Base-by-base conservation (phyloP, 2,888 invertebrate species). In the Buathra laborator region DNA sequence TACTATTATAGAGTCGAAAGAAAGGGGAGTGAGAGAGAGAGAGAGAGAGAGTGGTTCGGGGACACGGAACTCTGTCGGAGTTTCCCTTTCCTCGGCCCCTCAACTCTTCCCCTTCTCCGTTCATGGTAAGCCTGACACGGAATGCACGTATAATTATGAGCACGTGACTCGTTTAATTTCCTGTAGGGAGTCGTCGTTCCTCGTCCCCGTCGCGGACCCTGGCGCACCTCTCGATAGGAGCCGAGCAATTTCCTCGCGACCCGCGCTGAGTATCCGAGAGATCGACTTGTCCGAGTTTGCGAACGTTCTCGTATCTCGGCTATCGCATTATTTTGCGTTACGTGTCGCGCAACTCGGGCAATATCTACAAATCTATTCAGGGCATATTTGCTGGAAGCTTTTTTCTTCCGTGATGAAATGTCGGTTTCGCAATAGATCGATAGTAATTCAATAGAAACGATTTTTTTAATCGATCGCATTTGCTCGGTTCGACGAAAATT, bases 141-240 rank as follows among this genome's bases (percentile, higher is more conserved):
- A 92, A 90, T 90, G 89, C 77, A 81, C 88, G 91, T 91, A 92
- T 92, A 92, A 92, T 92, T 92, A 92, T 90, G 89, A 90, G 88
- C 90, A 92, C 92, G 91, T 92, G 92, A 92, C 92, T 92, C 90
- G 90, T 91, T 92, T 92, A 92, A 92, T 92, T 92, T 92, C 91
- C 91, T 91, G 90, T 78, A 84, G 84, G 89, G 88, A 89, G 88
- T 88, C 87, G 79, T 74, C 70, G 53, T 81, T 84, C 76, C 48
- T 48, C 71, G 59, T 43, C 14, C 9, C 67, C 62, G 71, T 64
- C 46, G 74, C 72, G 74, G 37, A 32, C 62, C 14, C 72, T 70
- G 81, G 78, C 78, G 78, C 82, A 80, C 75, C 75, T 74, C 74
- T 32, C 62, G 74, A 62, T 62, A 74, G 32, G 46, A 48, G 46